Evolutionary conservation across 2,113 vertebrate species (phyloP), one percentile per base, ranked within the genome.

Genomic region (Todiramphus saurophagus): DNA sequence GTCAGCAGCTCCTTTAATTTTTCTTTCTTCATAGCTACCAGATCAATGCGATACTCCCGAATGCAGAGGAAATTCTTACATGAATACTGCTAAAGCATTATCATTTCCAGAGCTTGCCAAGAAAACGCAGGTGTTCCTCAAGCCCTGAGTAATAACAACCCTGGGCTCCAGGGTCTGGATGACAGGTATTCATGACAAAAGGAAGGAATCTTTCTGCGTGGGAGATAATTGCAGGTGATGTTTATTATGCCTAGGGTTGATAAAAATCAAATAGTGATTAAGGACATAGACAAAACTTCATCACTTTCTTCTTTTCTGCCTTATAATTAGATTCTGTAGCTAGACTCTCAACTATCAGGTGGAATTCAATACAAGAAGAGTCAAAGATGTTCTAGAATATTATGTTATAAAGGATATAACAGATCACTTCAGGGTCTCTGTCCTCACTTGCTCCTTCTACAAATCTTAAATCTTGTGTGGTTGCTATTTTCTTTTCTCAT

Each of bases 251-350:
- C 86, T 90, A 44, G 73, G 69, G 48, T 89, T 94, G 92, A 94
- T 87, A 66, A 92, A 96, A 95, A 95, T 94, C 95, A 73, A 87
- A 39, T 25, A 82, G 35, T 89, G 83, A 95, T 92, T 93, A 90
- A 87, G 69, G 74, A 75, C 88, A 72, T 7, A 50, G 92, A 35
- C 30, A 60, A 86, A 94, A 75, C 58, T 72, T 96, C 86, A 93
- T 69, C 56, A 24, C 53, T 95, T 90, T 68, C 73, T 86, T 75
- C 86, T 95, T 87, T 95, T 92, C 80, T 87, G 77, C 83, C 48
- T 92, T 72, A 15, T 89, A 88, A 90, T 97, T 83, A 78, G 93
- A 83, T 94, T 93, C 92, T 11, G 25, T 43, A 76, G 83, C 64
- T 82, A 44, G 88, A 50, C 48, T 87, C 51, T 81, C 79, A 81